Base-by-base conservation (phyloP, 2,888 invertebrate species). In the Tachina grossa region DNA sequence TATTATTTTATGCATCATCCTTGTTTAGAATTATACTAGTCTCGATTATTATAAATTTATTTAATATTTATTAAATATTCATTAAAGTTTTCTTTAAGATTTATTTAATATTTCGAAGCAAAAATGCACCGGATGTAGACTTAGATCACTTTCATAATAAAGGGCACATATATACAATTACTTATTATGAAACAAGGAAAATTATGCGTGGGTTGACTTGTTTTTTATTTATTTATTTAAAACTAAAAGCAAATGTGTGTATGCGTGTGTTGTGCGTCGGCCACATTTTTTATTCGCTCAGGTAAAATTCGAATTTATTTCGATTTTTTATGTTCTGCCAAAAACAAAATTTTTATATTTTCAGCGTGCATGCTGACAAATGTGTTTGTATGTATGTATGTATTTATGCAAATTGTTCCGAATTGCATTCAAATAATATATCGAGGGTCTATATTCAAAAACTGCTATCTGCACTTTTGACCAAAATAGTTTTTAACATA, bases 151-250 rank as follows among this genome's bases (percentile, higher is more conserved):
- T 31, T 31, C 31, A 31, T 4, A 31, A 31, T 31, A 31, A 31
- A 31, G 31, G 31, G 31, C 31, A 31, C 22, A 22, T 22, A 22
- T 71, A 71, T 63, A 79, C 79, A 79, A 51, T 75, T 75, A 82
- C 82, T 80, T 72, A 61, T 83, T 83, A 75, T 69, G 78, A 82
- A 79, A 82, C 82, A 75, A 83, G 83, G 79, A 55, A 83, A 85
- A 76, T 83, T 10, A n/a, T 85, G 85, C 63, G 85, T 85, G 85
- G 85, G 85, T 68, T 80, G 85, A 65, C 53, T 80, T 80, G 72
- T 9, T 51, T 22, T n/a, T 45, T 57, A 41, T n/a, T 51, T 41
- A 22, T 45, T 57, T n/a, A 43, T 41, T 31, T 13, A 4, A 14
- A 63, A 22, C 16, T 2, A 31, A 45, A 57, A 51, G 51, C 9